Percentiles rank a stretch among this genome's conserved stretches.
Conservation (phyloP, 2,113 vertebrate genomes). For the Scalopus aquaticus region DNA sequence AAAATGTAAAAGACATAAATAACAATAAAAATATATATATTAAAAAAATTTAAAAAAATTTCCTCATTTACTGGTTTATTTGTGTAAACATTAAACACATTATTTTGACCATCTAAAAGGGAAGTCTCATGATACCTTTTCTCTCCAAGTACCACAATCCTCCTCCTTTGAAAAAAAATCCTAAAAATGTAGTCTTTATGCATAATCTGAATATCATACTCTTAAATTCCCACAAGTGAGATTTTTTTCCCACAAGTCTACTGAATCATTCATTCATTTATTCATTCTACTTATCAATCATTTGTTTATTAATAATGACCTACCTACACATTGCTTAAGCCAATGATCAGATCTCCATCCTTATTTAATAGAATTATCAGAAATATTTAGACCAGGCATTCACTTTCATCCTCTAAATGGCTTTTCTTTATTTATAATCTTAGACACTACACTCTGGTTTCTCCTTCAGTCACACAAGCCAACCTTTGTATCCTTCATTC, state of each 20-base stretch:
- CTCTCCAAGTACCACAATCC: neutral
- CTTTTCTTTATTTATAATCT: neutral
- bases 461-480: neutral
- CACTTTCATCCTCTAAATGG: neutral
- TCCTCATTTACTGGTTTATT: no score
- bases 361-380: neutral
- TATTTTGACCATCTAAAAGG: neutral
- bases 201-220: neutral
- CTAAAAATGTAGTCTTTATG: neutral
- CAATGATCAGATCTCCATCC: neutral
- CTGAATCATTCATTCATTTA: neutral
- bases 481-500: neutral
- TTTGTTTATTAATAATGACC: neutral
- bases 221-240: neutral
- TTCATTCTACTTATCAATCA: neutral
- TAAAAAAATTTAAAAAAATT: no score
- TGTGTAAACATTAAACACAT: neutral
- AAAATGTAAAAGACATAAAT: no score
- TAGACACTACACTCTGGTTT: neutral
- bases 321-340: neutral
- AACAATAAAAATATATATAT: no score
- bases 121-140: neutral
- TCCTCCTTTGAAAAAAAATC: neutral
- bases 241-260: neutral
- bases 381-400: neutral